phyloP scores from a whole-genome alignment of 2,113 vertebrate genomes.

The Elaphurus davidianus region DNA sequence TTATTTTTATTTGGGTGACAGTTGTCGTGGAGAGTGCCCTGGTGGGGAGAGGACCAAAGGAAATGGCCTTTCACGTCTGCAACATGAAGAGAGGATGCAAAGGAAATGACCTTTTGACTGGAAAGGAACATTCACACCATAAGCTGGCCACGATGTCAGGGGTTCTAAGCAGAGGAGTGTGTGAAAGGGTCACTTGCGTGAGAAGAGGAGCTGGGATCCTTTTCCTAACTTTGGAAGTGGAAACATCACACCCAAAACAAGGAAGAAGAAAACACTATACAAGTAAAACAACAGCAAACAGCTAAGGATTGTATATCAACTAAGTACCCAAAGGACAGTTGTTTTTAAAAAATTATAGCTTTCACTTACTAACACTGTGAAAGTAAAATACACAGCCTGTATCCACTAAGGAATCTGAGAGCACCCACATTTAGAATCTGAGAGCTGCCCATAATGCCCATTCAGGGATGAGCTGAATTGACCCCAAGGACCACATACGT shows the following conservation, averaged over 20 bases:
- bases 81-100: neutral
- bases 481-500: neutral
- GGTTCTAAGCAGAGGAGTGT: neutral
- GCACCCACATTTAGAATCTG: neutral
- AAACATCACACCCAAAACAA: neutral
- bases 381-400: neutral
- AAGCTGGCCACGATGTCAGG: neutral
- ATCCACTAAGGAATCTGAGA: neutral
- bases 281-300: neutral
- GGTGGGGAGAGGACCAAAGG: neutral
- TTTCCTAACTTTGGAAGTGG: neutral
- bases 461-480: neutral
- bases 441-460: neutral
- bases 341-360: neutral
- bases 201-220: neutral
- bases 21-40: neutral
- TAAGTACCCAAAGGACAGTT: neutral
- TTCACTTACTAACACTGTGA: neutral
- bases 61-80: neutral
- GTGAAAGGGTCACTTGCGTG: neutral
- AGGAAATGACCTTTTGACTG: neutral
- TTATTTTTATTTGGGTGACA: neutral
- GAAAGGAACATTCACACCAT: neutral
- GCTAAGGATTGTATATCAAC: neutral
- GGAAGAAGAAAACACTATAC: neutral